Conservation (phyloP, 2,113 vertebrate species). For the Hoplias malabaricus region DNA sequence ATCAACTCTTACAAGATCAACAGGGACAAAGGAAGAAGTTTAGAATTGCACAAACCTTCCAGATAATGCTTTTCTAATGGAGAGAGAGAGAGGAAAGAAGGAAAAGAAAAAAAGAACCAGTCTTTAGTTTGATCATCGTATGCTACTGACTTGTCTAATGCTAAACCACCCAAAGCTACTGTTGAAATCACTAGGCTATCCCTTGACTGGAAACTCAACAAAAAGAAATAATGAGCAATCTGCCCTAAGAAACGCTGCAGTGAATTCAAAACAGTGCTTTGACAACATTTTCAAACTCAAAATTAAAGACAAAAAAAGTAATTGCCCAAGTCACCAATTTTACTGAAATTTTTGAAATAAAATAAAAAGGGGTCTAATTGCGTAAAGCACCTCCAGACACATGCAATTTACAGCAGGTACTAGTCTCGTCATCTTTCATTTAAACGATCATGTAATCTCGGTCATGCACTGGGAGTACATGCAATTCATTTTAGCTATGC, state of each 20-base stretch:
- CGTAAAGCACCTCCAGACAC: no score
- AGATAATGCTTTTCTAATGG: constrained; percentile 86
- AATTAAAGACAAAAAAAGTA: no score
- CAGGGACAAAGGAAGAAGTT: constrained; percentile 62
- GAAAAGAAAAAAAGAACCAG: constrained; percentile 70
- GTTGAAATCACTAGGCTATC: constrained; percentile 74
- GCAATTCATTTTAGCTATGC: constrained; percentile 9
- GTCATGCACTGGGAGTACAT: not conserved
- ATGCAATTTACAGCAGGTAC: not conserved
- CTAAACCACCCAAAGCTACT: constrained; percentile 61
- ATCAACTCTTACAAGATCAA: constrained; percentile 63
- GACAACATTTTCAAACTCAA: not conserved
- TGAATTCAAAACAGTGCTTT: not conserved
- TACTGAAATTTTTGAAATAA: no score
- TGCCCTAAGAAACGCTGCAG: not conserved
- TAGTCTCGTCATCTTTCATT: no score
- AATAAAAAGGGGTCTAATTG: no score
- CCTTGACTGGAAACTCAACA: constrained; percentile 48
- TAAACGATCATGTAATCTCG: not conserved
- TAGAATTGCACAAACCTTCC: constrained; percentile 82
- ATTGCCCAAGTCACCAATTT: not conserved
- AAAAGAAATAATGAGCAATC: not conserved
- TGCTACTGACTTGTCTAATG: not conserved
- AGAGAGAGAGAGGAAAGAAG: constrained; percentile 69
- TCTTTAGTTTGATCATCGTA: constrained; percentile 66